These are phyloP conservation scores for Cosmopolites sordidus DNA, from an alignment of 2,888 invertebrate species.

Conservation along the genomic window DNA sequence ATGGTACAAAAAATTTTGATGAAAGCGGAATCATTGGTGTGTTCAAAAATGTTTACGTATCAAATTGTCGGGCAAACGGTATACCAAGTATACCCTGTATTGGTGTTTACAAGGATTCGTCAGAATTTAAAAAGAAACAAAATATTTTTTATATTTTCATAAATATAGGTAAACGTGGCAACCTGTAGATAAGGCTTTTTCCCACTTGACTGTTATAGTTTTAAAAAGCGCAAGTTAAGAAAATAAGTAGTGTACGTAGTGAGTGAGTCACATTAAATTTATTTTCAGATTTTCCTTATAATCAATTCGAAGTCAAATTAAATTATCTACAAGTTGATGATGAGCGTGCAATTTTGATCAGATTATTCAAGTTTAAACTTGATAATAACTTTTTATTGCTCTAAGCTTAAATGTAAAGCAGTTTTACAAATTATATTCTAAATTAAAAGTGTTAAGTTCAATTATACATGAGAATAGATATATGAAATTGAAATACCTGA, in stretches of 20 bases:
- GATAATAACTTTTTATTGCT: too few relatives aligned
- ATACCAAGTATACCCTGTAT: not conserved
- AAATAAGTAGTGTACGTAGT: not conserved
- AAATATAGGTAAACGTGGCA: slow-evolving; percentile 25
- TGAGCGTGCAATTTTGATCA: too few relatives aligned
- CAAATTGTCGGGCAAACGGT: not conserved
- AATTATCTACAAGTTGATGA: too few relatives aligned
- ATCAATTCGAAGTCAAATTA: too few relatives aligned
- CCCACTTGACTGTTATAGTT: slow-evolving; percentile 1
- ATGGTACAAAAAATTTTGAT: not conserved
- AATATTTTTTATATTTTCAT: slow-evolving; percentile 37
- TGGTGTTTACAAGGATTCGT: not conserved
- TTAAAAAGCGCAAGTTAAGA: not conserved
- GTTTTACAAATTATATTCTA: too few relatives aligned
- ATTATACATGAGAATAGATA: too few relatives aligned
- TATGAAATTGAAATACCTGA: too few relatives aligned
- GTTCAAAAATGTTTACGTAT: not conserved
- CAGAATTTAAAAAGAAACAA: slow-evolving; percentile 4
- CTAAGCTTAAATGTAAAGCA: too few relatives aligned
- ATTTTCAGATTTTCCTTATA: not conserved
- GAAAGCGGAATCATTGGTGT: not conserved
- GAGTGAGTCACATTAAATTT: not conserved
- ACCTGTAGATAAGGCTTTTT: slow-evolving; percentile 10
- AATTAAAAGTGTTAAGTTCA: too few relatives aligned
- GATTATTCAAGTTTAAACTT: too few relatives aligned